Conservation (phyloP, 2,797 vertebrate species). For the Discoglossus pictus region DNA sequence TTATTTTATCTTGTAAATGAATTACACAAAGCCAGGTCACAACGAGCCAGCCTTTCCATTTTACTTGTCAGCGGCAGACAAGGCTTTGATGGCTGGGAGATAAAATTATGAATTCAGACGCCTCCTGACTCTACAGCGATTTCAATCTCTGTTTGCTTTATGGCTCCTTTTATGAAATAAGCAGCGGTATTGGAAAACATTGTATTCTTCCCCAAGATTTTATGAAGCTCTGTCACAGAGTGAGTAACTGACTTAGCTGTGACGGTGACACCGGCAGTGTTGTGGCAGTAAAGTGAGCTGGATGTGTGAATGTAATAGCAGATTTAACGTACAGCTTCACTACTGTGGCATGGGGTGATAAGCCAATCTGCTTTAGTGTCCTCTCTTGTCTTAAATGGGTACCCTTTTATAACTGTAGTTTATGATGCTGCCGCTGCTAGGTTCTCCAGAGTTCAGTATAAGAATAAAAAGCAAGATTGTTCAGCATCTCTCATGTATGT, state of each 20-base stretch:
- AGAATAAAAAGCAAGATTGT: too few species aligned
- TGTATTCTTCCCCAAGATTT: conserved; percentile 64
- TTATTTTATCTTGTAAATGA: conserved; percentile 78
- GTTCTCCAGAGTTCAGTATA: too few species aligned
- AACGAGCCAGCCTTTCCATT: conserved; percentile 48
- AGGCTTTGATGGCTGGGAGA: conserved; percentile 56
- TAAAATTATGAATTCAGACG: conserved; percentile 69
- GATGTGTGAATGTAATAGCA: conserved; percentile 13
- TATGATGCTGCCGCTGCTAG: too few species aligned
- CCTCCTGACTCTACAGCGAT: conserved; percentile 57
- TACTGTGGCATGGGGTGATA: not conserved
- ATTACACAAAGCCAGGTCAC: conserved; percentile 67
- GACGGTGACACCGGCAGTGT: conserved; percentile 43
- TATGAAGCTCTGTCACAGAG: conserved; percentile 60
- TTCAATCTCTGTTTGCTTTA: conserved; percentile 59
- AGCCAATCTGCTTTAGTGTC: conserved; percentile 8
- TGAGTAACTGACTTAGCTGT: conserved; percentile 59
- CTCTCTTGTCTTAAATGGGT: not conserved
- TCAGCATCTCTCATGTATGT: too few species aligned
- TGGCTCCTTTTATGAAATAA: conserved; percentile 44
- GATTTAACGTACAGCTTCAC: conserved; percentile 10
- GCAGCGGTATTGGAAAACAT: conserved; percentile 44
- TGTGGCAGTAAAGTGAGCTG: conserved; percentile 48
- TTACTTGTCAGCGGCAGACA: conserved; percentile 54
- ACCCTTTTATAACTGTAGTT: conserved; percentile 4